Percentiles rank a stretch among this genome's conserved stretches.
Conservation (phyloP, 1,140 invertebrate genomes). For the Cherax quadricarinatus region DNA sequence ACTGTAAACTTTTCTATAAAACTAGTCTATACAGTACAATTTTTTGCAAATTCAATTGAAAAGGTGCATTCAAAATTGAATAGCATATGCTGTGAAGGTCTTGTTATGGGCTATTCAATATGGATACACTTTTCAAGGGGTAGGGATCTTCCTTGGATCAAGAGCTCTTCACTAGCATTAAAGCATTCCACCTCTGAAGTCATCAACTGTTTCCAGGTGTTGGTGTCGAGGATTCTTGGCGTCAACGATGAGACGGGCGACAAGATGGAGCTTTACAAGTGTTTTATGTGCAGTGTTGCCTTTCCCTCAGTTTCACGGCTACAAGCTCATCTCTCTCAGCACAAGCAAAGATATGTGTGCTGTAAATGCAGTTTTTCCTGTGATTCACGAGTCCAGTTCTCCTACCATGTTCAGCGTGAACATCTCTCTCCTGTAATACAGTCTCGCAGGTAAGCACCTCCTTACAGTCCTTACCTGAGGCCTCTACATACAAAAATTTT, state of each 20-base stretch:
- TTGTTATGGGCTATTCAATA: too few species aligned
- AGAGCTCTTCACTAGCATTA: neutral
- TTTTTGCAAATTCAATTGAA: too few species aligned
- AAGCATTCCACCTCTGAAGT: neutral
- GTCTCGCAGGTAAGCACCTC: constrained; percentile 25
- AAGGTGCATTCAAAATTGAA: too few species aligned
- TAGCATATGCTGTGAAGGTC: too few species aligned
- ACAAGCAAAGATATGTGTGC: constrained; percentile 76
- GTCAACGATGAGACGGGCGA: constrained; percentile 76
- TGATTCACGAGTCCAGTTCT: constrained; percentile 75
- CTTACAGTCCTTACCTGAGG: too few species aligned
- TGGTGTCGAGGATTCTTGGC: constrained; percentile 77
- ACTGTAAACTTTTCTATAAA: too few species aligned
- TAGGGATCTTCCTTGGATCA: too few species aligned
- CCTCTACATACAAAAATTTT: neutral
- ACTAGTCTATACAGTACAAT: too few species aligned
- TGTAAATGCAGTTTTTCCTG: constrained; percentile 76
- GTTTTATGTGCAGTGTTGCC: constrained; percentile 77
- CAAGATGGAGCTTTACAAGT: constrained; percentile 77
- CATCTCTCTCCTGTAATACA: constrained; percentile 50
- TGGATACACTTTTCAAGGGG: too few species aligned
- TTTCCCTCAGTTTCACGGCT: constrained; percentile 76
- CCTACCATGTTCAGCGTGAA: constrained; percentile 75
- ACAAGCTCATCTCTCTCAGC: constrained; percentile 76
- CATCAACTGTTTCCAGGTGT: constrained; percentile 67